Evolutionary conservation across 2,113 vertebrate species (phyloP), one percentile per base, ranked within the genome.

Genomic region (Mola mola): DNA sequence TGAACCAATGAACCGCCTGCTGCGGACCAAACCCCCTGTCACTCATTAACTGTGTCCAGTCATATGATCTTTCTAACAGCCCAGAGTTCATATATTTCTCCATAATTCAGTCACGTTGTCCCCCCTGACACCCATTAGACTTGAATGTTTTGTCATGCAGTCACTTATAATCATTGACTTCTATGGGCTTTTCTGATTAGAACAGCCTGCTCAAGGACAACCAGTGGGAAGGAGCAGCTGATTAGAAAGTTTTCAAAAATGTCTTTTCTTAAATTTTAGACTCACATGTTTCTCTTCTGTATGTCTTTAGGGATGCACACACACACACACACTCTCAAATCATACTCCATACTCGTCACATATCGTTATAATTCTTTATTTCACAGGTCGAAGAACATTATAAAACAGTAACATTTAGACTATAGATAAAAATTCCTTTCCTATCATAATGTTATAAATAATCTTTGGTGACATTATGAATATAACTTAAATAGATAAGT

Each of bases 301-400:
- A 31, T 29, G 21, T 9, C 15, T 59, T 63, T 29, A 41, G 17
- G 5, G 6, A 34, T 22, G n/a, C 19, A 70, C 2, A 5, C 4
- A 24, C 20, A 24, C 12, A 24, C 21, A 66, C 41, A 52, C 36
- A 40, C 41, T 5, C 21, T 69, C 8, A 67, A 78, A 83, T 69
- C 42, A 78, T 17, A 72, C 64, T 59, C 61, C 38, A 24, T 19
- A 51, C 50, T 51, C 57, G 38, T 68, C 73, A 68, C 28, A 42
- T 63, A 75, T 81, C 58, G 81, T 63, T 74, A 48, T 48, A 87
- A 16, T 75, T 85, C 74, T 92, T 92, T 92, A 92, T 92, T 92
- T 88, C 63, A 86, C 79, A 90, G 34, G 69, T 52, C 65, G 48
- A 75, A 83, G 46, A 57, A 88, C 72, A 88, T 69, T 31, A 10